These are phyloP conservation scores for Globodera ellingtonae DNA, from an alignment of 1,140 invertebrate genomes.

Conservation along the genomic window DNA sequence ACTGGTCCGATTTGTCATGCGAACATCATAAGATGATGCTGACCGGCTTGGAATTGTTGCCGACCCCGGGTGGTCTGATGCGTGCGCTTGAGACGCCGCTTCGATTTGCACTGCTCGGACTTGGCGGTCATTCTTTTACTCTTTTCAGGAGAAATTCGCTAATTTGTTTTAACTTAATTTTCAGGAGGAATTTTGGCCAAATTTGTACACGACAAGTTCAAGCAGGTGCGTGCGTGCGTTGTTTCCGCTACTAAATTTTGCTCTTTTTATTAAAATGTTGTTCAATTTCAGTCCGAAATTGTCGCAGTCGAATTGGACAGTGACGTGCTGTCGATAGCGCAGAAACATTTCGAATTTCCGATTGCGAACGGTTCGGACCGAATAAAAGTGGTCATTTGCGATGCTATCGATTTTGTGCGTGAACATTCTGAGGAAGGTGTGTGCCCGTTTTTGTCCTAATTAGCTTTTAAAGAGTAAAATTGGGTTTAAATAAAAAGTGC, in stretches of 20 bases:
- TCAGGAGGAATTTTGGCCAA: constrained; percentile 27
- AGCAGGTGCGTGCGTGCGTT: constrained; percentile 2
- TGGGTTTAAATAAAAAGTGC: not conserved
- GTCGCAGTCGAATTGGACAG: constrained; percentile 53
- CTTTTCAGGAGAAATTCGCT: constrained; percentile 43
- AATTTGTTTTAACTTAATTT: constrained; percentile 25
- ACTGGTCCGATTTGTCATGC: constrained; percentile 44
- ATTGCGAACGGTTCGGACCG: constrained; percentile 15
- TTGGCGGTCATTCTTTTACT: constrained; percentile 52
- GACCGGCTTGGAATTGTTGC: constrained; percentile 41
- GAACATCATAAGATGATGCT: constrained; percentile 54
- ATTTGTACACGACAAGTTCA: constrained; percentile 22
- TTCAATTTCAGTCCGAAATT: constrained; percentile 46
- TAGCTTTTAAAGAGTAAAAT: constrained; percentile 32
- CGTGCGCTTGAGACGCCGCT: constrained; percentile 26
- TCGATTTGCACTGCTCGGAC: constrained; percentile 49
- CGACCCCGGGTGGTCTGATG: not conserved
- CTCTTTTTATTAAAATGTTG: constrained; percentile 10
- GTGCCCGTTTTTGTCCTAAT: constrained; percentile 1
- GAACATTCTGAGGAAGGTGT: constrained; percentile 4
- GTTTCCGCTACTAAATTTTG: not conserved
- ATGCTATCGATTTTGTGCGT: constrained; percentile 46
- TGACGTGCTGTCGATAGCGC: constrained; percentile 51
- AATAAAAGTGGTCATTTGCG: constrained; percentile 44
- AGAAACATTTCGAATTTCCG: constrained; percentile 51